phyloP scores from a whole-genome alignment of 2,113 vertebrate genomes.

The Engraulis encrasicolus region DNA sequence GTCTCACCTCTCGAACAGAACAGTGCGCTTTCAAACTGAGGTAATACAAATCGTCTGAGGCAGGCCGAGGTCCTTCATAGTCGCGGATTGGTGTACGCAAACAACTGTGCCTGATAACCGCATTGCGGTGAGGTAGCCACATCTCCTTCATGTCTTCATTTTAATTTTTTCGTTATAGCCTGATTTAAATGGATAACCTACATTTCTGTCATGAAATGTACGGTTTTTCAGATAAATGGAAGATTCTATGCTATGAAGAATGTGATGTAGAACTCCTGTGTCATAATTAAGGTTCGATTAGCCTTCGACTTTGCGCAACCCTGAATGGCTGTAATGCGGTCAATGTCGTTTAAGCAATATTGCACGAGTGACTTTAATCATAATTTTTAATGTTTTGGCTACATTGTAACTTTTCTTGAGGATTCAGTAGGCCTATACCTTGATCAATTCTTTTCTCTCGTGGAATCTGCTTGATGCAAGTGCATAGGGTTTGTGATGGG shows the following conservation, averaged over 20 bases:
- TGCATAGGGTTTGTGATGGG: neutral
- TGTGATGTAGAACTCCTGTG: neutral
- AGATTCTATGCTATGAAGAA: neutral
- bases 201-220: too few species aligned
- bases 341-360: too few species aligned
- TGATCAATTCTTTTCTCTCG: too few species aligned
- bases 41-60: neutral
- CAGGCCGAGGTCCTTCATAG: neutral
- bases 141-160: neutral
- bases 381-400: too few species aligned
- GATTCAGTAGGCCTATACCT: too few species aligned
- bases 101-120: neutral
- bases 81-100: neutral
- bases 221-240: neutral
- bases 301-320: neutral
- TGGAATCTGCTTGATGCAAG: too few species aligned
- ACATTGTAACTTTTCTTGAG: too few species aligned
- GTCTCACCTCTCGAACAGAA: neutral
- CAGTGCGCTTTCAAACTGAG: neutral
- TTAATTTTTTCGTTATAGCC: neutral
- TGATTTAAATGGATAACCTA: too few species aligned
- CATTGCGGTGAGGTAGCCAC: slow-evolving; percentile 1
- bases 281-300: neutral
- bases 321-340: neutral
- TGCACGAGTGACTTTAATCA: too few species aligned